Base-by-base conservation (phyloP, 1,140 invertebrate species). In the Agrilus planipennis region DNA sequence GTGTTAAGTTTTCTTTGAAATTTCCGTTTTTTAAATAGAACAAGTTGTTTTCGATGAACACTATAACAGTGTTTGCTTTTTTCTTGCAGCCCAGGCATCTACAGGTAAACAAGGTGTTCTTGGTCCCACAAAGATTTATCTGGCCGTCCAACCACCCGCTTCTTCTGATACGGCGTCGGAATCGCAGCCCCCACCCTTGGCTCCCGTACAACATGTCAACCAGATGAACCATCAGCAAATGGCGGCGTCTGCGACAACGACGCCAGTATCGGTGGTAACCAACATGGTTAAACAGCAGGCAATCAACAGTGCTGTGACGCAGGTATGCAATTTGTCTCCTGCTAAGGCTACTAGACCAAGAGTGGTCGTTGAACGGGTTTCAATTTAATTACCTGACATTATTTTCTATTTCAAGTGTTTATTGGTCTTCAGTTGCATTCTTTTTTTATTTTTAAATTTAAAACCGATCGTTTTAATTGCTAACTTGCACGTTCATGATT, bases 91-190 rank as follows among this genome's bases (percentile, higher is more conserved):
- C 7, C 82, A 84, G 77, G 81, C 80, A 50, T 75, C 77, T 1
- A 81, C 79, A 11, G 83, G 83, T 10, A 87, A 85, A 53, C 77
- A 85, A 57, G 81, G 82, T 12, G 80, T 84, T 44, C 58, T 87
- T 31, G 83, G 84, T 11, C 84, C 85, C 4, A 84, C 83, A 4
- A 87, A 86, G 65, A 84, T 88, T 47, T 87, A 86, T 57, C 53
- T 88, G 21, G 83, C 83, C 1, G 82, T 88, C 25, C 84, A 87
- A 60, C 83, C 82, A 11, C 47, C 30, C 23, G 17, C 51, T 43
- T 38, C 50, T 34, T n/a, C 40, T 10, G 36, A 29, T 16, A 34
- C 22, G 31, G 16, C 18, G 4, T 29, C 36, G 20, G 64, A 65
- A 21, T 45, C 41, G 17, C 68, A 70, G 44, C 68, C 66, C 2